Percentiles rank a stretch among this genome's conserved stretches.
These are phyloP conservation scores for Parelbella ahira DNA, from an alignment of 2,888 invertebrate species.

Conservation along the genomic window DNA sequence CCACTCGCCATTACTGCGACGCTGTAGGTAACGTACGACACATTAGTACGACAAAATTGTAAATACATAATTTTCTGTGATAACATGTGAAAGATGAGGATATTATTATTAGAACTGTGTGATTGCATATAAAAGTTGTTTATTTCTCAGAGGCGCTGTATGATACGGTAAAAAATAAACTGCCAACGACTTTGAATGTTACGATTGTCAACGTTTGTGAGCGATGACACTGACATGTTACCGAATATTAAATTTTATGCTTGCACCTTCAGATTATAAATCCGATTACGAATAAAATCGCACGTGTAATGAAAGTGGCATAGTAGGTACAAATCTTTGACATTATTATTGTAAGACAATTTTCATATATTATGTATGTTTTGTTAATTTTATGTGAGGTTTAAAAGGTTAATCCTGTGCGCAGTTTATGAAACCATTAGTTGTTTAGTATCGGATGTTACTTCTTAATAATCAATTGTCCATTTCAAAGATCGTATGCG, in stretches of 20 bases:
- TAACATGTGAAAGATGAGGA: conserved; percentile 75
- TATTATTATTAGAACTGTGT: conserved; percentile 77
- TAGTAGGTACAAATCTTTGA: conserved; percentile 32
- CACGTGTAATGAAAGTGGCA: conserved; percentile 29
- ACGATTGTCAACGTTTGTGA: too few relatives aligned
- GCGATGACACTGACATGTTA: too few relatives aligned
- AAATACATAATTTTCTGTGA: conserved; percentile 82
- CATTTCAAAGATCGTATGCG: conserved; percentile 54
- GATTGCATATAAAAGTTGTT: conserved; percentile 75
- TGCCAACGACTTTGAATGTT: conserved; percentile 30
- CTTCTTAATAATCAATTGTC: conserved; percentile 37
- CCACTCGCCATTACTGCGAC: conserved; percentile 61
- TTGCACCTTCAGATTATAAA: conserved; percentile 37
- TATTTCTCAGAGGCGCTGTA: conserved; percentile 61
- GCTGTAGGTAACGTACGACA: conserved; percentile 68
- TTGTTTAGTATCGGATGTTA: conserved; percentile 20
- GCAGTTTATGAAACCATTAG: conserved; percentile 16
- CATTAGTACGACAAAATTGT: conserved; percentile 78
- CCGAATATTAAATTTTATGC: conserved; percentile 25
- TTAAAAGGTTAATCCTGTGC: conserved; percentile 7
- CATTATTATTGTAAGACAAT: conserved; percentile 14
- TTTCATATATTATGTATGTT: conserved; percentile 14
- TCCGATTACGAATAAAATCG: conserved; percentile 29
- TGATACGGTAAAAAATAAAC: conserved; percentile 48
- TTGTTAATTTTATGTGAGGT: conserved; percentile 15